Evolutionary conservation across 2,113 vertebrate genomes (phyloP).

Genomic region (Percopsis transmontana): DNA sequence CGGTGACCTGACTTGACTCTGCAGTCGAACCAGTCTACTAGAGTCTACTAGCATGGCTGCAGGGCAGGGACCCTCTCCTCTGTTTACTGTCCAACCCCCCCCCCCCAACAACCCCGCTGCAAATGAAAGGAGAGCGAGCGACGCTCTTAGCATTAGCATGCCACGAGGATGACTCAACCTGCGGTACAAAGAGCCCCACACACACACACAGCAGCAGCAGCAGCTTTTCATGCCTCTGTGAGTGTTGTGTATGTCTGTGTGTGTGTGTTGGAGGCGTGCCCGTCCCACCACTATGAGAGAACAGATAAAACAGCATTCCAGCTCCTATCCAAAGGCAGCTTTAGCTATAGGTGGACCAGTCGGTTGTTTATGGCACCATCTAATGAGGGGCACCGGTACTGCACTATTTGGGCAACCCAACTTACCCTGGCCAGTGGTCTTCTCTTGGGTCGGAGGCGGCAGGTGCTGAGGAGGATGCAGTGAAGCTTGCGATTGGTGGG

Average conservation of each 20-base stretch:
- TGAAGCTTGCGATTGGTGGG: constrained; percentile 46
- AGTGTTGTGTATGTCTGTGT: not conserved
- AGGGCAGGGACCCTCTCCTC: no score
- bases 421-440: constrained; percentile 82
- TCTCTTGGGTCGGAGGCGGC: constrained; percentile 76
- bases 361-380: no score
- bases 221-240: not conserved
- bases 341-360: no score
- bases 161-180: constrained; percentile 70
- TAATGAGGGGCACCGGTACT: no score
- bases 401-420: not conserved
- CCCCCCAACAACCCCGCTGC: not conserved
- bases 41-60: no score
- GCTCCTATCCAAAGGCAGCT: no score
- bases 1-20: no score
- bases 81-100: constrained; percentile 12
- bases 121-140: constrained; percentile 36
- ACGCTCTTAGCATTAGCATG: constrained; percentile 65
- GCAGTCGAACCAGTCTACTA: no score
- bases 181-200: constrained; percentile 49
- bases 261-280: not conserved
- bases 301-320: no score
- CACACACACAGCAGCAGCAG: constrained; percentile 20
- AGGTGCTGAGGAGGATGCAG: constrained; percentile 58
- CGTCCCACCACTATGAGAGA: no score